phyloP scores from a whole-genome alignment of 2,113 vertebrate species.

The Halichoeres trimaculatus region DNA sequence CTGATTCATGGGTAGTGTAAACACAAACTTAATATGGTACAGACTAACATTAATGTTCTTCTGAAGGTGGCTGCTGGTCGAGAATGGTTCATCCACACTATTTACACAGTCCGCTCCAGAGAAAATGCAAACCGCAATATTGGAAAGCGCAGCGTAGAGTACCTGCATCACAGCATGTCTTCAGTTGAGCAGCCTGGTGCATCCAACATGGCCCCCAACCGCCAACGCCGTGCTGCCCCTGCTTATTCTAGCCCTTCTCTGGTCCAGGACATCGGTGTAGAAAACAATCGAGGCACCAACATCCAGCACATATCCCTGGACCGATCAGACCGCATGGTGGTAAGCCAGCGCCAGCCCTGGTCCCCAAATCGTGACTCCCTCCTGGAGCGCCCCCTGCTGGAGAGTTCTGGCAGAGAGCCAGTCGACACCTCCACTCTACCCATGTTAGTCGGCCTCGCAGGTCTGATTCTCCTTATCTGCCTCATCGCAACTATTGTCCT shows the following conservation, averaged over 20 bases:
- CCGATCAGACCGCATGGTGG: conserved; percentile 66
- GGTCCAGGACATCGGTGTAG: conserved; percentile 63
- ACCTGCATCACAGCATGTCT: conserved; percentile 66
- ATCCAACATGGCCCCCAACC: background rate
- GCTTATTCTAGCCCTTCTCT: conserved; percentile 11
- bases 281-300: conserved; percentile 84
- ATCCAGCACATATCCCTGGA: conserved; percentile 81
- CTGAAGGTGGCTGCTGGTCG: conserved; percentile 80
- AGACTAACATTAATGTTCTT: background rate
- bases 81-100: conserved; percentile 83
- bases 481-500: conserved; percentile 60
- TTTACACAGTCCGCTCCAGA: conserved; percentile 77
- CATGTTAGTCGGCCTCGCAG: conserved; percentile 72
- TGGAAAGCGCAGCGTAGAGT: conserved; percentile 80
- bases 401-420: conserved; percentile 69
- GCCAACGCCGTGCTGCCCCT: conserved; percentile 68
- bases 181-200: conserved; percentile 28
- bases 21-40: background rate
- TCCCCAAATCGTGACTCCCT: conserved; percentile 45
- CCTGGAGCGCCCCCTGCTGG: conserved; percentile 73
- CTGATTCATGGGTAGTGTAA: background rate
- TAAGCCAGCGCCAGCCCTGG: conserved; percentile 76
- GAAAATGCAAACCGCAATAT: conserved; percentile 78
- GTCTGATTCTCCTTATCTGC: conserved; percentile 80
- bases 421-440: conserved; percentile 63